Conservation (phyloP, 2,113 vertebrate species). For the Cyrtonyx montezumae region DNA sequence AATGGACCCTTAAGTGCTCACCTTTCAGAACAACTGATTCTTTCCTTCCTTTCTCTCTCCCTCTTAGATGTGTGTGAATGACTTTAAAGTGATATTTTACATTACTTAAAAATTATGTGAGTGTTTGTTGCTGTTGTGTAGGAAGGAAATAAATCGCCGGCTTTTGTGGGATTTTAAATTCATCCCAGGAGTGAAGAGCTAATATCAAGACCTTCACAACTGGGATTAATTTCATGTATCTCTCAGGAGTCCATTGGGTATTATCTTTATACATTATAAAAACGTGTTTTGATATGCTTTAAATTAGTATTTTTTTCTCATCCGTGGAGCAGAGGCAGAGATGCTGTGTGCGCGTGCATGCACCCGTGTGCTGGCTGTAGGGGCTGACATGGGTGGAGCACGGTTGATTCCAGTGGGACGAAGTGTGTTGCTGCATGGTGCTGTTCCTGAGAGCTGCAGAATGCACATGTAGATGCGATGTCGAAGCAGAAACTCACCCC, state of each 20-base stretch:
- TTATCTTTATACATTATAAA: constrained; percentile 82
- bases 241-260: constrained; percentile 76
- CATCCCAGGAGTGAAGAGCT: constrained; percentile 80
- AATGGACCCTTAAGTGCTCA: constrained; percentile 47
- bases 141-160: constrained; percentile 78
- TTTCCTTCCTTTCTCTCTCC: neutral
- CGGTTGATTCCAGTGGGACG: neutral
- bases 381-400: constrained; percentile 3
- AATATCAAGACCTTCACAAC: constrained; percentile 81
- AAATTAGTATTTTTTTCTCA: constrained; percentile 77
- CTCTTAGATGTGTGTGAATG: constrained; percentile 18
- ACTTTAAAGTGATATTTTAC: constrained; percentile 72
- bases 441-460: constrained; percentile 3
- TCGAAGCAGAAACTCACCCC: neutral
- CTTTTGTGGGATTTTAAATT: constrained; percentile 83
- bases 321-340: constrained; percentile 46
- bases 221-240: constrained; percentile 82
- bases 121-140: constrained; percentile 80
- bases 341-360: neutral
- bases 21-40: constrained; percentile 44
- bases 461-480: rapidly evolving
- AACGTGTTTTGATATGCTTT: constrained; percentile 80
- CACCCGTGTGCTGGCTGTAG: neutral
- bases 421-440: neutral
- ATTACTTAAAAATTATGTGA: constrained; percentile 77